Percentiles rank a stretch among this genome's conserved stretches.
Conservation (phyloP, 1,140 invertebrate genomes). For the Conus betulinus region DNA sequence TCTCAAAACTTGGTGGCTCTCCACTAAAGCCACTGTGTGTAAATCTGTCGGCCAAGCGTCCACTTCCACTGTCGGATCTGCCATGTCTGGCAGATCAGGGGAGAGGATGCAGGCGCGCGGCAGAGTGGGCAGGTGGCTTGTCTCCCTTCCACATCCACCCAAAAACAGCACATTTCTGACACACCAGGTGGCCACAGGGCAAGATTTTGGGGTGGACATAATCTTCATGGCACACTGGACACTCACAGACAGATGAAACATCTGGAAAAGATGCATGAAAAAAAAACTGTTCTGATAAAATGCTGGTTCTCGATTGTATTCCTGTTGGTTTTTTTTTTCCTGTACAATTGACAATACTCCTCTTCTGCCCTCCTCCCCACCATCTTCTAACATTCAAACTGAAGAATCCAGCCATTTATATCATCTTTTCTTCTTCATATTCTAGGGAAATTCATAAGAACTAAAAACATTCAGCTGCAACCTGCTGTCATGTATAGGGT, state of each 20-base stretch:
- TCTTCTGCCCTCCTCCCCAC: too few species aligned
- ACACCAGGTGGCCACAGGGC: constrained; percentile 2
- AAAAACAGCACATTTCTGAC: neutral
- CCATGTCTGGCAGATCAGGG: neutral
- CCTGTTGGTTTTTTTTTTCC: too few species aligned
- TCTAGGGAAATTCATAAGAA: too few species aligned
- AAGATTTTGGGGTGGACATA: neutral
- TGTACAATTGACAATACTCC: too few species aligned
- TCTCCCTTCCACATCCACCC: neutral
- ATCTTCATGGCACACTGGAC: constrained; percentile 9
- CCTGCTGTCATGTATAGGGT: too few species aligned
- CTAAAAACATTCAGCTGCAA: too few species aligned
- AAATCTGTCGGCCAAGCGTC: constrained; percentile 1
- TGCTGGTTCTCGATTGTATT: too few species aligned
- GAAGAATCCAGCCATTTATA: too few species aligned
- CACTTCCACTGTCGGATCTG: neutral
- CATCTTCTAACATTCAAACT: too few species aligned
- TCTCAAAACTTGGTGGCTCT: neutral
- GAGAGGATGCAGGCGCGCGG: neutral
- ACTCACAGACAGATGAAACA: neutral
- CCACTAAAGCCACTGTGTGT: neutral
- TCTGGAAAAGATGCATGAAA: too few species aligned
- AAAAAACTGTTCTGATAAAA: too few species aligned
- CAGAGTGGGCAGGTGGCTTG: neutral
- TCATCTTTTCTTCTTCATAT: too few species aligned